Evolutionary conservation across 2,888 invertebrate genomes (phyloP).

Genomic region (Entomobrya proxima): DNA sequence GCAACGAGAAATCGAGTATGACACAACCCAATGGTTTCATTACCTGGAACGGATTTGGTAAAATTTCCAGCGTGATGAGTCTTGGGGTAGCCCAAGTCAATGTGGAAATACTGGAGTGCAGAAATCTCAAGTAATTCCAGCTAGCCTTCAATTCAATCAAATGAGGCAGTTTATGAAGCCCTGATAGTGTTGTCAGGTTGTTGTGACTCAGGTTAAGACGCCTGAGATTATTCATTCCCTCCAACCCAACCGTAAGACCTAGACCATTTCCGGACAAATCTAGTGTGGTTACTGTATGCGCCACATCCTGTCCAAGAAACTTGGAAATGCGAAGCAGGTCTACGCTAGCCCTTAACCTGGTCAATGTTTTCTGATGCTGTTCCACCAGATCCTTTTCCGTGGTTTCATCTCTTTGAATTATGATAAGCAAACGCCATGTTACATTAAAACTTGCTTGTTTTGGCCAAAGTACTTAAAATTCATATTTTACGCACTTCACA

Average conservation of each 20-base stretch:
- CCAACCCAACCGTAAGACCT: constrained; percentile 70
- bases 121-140: constrained; percentile 73
- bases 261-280: constrained; percentile 73
- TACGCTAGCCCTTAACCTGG: constrained; percentile 68
- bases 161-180: constrained; percentile 70
- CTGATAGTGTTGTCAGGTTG: constrained; percentile 73
- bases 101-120: constrained; percentile 72
- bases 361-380: constrained; percentile 44
- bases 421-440: background rate
- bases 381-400: constrained; percentile 49
- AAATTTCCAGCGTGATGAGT: constrained; percentile 69
- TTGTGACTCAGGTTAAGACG: constrained; percentile 74
- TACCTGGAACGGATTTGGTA: constrained; percentile 75
- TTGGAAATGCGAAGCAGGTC: constrained; percentile 67
- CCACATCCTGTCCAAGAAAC: constrained; percentile 68
- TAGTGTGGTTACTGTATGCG: constrained; percentile 69
- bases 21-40: background rate
- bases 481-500: background rate
- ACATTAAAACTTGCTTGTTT: background rate
- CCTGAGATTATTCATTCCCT: constrained; percentile 70
- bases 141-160: constrained; percentile 73
- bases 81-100: constrained; percentile 71
- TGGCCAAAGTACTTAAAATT: no score
- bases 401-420: constrained; percentile 44
- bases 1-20: background rate